phyloP scores from a whole-genome alignment of 2,113 vertebrate genomes.

The Tachycineta bicolor region DNA sequence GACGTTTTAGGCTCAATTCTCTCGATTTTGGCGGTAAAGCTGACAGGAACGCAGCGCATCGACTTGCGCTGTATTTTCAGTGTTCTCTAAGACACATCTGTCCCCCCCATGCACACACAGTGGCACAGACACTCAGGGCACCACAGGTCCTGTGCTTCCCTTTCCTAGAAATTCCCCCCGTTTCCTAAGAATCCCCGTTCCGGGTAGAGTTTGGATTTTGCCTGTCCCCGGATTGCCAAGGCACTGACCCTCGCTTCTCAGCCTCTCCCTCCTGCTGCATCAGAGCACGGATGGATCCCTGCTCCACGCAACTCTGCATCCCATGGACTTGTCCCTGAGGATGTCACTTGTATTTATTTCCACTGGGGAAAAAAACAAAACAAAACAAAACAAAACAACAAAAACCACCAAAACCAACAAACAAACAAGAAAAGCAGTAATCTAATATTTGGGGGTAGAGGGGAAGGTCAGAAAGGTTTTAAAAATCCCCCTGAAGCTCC shows the following conservation, averaged over 20 bases:
- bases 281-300: fast-evolving
- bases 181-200: not conserved
- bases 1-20: not conserved
- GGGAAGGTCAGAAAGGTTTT: not conserved
- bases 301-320: not conserved
- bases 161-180: not conserved
- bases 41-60: fast-evolving
- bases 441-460: fast-evolving
- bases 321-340: not conserved
- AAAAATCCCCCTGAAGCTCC: not conserved
- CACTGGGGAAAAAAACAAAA: fast-evolving
- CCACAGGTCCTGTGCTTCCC: fast-evolving
- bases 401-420: too few species aligned
- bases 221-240: fast-evolving
- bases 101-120: fast-evolving
- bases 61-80: fast-evolving
- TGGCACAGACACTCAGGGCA: not conserved
- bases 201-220: fast-evolving
- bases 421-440: fast-evolving
- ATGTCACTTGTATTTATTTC: not conserved
- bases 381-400: too few species aligned
- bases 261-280: not conserved
- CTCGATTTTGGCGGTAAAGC: not conserved
- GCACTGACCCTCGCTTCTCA: not conserved
- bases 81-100: not conserved